These are phyloP conservation scores for Oryzias dopingdopingensis DNA, from an alignment of 2,797 vertebrate species.

Conservation along the genomic window DNA sequence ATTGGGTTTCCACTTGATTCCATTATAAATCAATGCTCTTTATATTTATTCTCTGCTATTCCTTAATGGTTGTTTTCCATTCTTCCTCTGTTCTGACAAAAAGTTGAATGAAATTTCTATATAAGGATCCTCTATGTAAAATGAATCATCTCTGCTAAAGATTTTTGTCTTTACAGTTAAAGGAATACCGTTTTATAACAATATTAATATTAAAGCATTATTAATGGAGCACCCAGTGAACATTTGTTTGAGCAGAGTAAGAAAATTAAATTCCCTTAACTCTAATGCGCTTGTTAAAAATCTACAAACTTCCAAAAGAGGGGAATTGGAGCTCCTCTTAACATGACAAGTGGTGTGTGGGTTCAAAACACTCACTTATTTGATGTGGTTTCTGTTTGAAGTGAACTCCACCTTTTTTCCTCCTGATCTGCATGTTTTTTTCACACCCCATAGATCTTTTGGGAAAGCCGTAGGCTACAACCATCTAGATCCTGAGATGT, in stretches of 20 bases:
- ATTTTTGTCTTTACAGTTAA: no score
- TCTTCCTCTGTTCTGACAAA: no score
- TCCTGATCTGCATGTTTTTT: conserved; percentile 4
- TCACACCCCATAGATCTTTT: conserved; percentile 17
- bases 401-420: conserved; percentile 18
- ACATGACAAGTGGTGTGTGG: conserved; percentile 44
- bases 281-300: conserved; percentile 26
- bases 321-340: conserved; percentile 23
- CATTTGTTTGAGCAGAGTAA: conserved; percentile 33
- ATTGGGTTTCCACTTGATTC: no score
- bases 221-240: conserved; percentile 22
- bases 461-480: conserved; percentile 32
- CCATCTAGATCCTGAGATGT: conserved; percentile 18
- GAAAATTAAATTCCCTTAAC: conserved; percentile 19
- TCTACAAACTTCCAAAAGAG: conserved; percentile 36
- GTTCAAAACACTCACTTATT: conserved; percentile 51
- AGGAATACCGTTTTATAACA: no score
- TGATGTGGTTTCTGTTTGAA: conserved; percentile 57
- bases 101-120: no score
- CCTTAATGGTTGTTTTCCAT: no score
- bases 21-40: no score
- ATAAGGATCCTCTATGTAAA: no score
- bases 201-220: no score
- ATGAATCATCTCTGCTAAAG: no score
- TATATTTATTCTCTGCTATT: no score